Base-by-base conservation (phyloP, 2,888 invertebrate species). In the Drosophila melanocephala region DNA sequence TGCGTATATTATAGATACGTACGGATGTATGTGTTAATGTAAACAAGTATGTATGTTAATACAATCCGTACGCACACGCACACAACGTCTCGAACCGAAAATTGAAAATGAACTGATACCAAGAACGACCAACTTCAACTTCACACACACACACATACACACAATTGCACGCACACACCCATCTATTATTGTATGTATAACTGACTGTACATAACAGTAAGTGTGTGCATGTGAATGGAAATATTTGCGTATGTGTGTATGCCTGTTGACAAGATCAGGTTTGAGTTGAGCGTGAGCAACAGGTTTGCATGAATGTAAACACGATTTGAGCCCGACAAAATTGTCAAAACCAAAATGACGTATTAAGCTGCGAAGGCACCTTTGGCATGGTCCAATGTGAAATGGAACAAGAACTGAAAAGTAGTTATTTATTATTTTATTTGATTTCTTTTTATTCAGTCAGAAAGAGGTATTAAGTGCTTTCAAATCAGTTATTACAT, bases 81-180 rank as follows among this genome's bases (percentile, higher is more conserved):
- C 55, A 77, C 81, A 71, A 50, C 77, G 79, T 80, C 64, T 77
- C 78, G 77, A 81, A 81, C 77, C 78, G 72, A 79, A 72, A 77
- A 81, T 68, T 68, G 65, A 77, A 79, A 77, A 77, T 65, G 78
- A 81, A 79, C 78, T 79, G 77, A 68, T 72, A 81, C 77, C 68
- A 72, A 78, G 78, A 79, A 79, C 68, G 81, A 77, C 70, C 75
- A 75, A 79, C 78, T 79, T 81, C 47, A 79, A 81, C 77, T 79
- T 77, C 72, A 73, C 65, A 62, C 74, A 26, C 77, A 73, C 65
- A 47, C 47, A 22, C 14, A 60, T 68, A 5, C 77, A 73, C 62
- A 47, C 47, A 47, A 2, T 47, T 14, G 22, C 47, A 77, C 37
- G 65, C 65, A 66, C 59, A 63, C 60, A 51, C 16, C 70, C 67